Percentiles rank a stretch among this genome's conserved stretches.
phyloP scores from a whole-genome alignment of 2,113 vertebrate genomes.

The Gymnobelideus leadbeateri region DNA sequence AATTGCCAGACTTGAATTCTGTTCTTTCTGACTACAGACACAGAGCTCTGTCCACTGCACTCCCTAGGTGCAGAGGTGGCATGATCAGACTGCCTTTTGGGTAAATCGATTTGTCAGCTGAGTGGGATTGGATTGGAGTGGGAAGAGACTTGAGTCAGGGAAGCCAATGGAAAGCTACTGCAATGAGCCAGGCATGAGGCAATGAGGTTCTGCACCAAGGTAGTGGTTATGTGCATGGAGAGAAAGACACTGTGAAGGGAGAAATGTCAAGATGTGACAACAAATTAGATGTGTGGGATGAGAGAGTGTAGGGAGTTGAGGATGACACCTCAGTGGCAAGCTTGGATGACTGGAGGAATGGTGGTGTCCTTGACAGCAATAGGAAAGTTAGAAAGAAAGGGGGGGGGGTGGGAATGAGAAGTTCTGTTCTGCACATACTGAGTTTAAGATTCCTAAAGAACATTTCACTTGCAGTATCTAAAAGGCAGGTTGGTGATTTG shows the following conservation, averaged over 20 bases:
- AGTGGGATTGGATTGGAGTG: not conserved
- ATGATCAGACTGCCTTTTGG: not conserved
- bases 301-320: not conserved
- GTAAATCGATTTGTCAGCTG: not conserved
- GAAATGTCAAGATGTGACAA: not conserved
- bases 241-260: not conserved
- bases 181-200: not conserved
- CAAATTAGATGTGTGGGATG: not conserved
- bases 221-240: not conserved
- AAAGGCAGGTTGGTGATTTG: not conserved
- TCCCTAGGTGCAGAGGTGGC: not conserved
- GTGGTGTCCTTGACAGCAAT: too few relatives aligned
- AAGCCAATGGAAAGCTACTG: not conserved
- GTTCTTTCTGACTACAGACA: not conserved
- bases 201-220: not conserved
- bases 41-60: not conserved
- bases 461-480: not conserved
- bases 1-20: not conserved
- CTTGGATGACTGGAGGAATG: not conserved
- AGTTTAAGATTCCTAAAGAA: not conserved
- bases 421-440: not conserved
- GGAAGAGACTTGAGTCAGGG: not conserved
- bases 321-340: not conserved
- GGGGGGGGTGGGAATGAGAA: not conserved
- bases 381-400: not conserved